Evolutionary conservation across 2,113 vertebrate genomes (phyloP).

Genomic region (Phalacrocorax pelagicus): DNA sequence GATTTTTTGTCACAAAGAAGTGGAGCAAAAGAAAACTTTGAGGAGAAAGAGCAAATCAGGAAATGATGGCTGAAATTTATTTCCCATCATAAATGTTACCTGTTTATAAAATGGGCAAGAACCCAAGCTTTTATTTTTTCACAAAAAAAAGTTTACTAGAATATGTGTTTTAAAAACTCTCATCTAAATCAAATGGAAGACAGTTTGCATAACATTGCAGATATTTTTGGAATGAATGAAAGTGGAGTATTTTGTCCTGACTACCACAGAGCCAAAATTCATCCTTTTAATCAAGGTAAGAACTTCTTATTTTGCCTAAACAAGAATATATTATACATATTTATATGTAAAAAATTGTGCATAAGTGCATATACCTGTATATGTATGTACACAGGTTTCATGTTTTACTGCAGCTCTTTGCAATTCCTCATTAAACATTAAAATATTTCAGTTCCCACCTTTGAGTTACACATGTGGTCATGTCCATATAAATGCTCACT

Average conservation of each 20-base stretch:
- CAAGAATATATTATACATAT: not conserved
- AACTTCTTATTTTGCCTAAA: not conserved
- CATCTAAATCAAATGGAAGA: not conserved
- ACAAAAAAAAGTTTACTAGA: accelerated
- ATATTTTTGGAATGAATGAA: not conserved
- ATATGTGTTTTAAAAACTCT: not conserved
- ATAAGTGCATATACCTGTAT: accelerated
- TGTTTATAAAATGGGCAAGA: not conserved
- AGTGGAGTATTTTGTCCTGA: not conserved
- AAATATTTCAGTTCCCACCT: not conserved
- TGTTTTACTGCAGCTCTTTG: not conserved
- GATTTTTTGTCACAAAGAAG: not conserved
- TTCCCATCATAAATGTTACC: not conserved
- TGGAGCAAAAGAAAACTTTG: not conserved
- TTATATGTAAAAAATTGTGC: not conserved
- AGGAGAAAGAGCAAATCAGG: not conserved
- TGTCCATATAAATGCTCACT: not conserved
- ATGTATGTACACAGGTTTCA: not conserved
- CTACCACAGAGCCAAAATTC: not conserved
- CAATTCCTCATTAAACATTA: not conserved
- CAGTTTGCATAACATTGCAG: not conserved
- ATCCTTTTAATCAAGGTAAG: not conserved
- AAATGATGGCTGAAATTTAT: not conserved
- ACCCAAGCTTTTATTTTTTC: accelerated
- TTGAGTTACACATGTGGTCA: not conserved